Base-by-base conservation (phyloP, 2,797 vertebrate genomes). In the Falco concolor region DNA sequence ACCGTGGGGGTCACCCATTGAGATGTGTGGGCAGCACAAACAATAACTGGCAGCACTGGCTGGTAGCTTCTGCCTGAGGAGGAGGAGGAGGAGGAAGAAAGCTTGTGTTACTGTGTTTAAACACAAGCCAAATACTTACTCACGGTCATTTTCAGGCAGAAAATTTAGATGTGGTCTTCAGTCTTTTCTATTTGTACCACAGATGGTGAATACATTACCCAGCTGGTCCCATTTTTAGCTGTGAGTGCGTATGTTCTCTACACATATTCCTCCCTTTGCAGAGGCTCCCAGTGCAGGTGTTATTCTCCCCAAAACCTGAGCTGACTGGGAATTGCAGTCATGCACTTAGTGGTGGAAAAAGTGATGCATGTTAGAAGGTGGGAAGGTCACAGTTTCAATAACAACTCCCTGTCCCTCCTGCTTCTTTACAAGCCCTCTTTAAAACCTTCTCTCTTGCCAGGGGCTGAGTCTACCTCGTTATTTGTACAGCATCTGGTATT, bases 131-230 rank as follows among this genome's bases (percentile, higher is more conserved):
- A 87, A 69, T 45, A 12, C 64, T 95, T 49, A 9, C 70, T 74
- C 44, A 73, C 28, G 3, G 72, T 64, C 64, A 59, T 91, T 83
- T 94, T 45, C 82, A 83, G 76, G 57, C 81, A 92, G 50, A 75
- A 93, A 72, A 95, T 89, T 70, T 84, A 93, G 81, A 63, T 52
- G 49, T 87, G 88, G 67, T 82, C 81, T 89, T 87, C 75, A 76
- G 81, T 47, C 60, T 90, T 90, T 83, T 74, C 81, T 85, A 15
- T 96, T 87, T 78, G 75, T 94, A 44, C 56, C 60, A 60, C 72
- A 89, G 81, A 54, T 85, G 64, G 89, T 83, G 84, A 93, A 84
- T 77, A 36, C 13, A n/a, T 90, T 64, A 83, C 16, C 32, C 38
- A 69, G 63, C 40, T 89, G 73, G 80, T 95, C 74, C 74, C 54